Conservation (phyloP, 1,140 invertebrate genomes). For the Aphelinus atriplicis region DNA sequence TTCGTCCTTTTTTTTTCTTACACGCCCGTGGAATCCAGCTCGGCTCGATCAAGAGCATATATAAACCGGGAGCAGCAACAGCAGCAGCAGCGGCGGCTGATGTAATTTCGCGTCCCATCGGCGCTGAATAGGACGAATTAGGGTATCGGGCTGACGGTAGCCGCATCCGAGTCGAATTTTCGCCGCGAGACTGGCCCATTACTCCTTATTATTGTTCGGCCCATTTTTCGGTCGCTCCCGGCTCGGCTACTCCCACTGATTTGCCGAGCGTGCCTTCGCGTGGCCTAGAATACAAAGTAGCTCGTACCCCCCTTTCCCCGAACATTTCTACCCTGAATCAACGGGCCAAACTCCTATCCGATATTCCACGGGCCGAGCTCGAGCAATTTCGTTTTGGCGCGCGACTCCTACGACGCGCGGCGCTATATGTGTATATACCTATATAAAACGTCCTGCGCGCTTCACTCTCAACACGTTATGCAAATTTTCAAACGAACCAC, state of each 20-base stretch:
- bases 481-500: constrained; percentile 7
- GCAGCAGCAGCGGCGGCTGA: not conserved
- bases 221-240: constrained; percentile 24
- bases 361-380: too few species aligned
- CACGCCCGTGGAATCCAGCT: constrained; percentile 11
- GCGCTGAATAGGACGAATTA: constrained; percentile 23
- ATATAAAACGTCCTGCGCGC: too few species aligned
- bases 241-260: constrained; percentile 28
- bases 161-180: constrained; percentile 27
- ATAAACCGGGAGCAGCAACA: not conserved
- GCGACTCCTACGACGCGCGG: too few species aligned
- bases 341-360: too few species aligned
- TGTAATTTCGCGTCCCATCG: constrained; percentile 25
- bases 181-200: constrained; percentile 4
- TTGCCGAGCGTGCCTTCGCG: not conserved
- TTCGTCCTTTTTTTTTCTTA: constrained; percentile 4
- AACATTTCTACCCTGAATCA: too few species aligned
- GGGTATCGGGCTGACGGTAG: constrained; percentile 29
- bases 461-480: constrained; percentile 21
- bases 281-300: constrained; percentile 23
- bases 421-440: too few species aligned
- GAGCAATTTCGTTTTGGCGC: too few species aligned
- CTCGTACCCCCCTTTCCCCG: not conserved
- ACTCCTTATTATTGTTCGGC: constrained; percentile 35
- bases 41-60: constrained; percentile 9